A percentile compares a stretch with the other conserved stretches of the same genome.
Evolutionary conservation across 2,888 invertebrate genomes (phyloP).

Genomic region (Allophyes oxyacanthae): DNA sequence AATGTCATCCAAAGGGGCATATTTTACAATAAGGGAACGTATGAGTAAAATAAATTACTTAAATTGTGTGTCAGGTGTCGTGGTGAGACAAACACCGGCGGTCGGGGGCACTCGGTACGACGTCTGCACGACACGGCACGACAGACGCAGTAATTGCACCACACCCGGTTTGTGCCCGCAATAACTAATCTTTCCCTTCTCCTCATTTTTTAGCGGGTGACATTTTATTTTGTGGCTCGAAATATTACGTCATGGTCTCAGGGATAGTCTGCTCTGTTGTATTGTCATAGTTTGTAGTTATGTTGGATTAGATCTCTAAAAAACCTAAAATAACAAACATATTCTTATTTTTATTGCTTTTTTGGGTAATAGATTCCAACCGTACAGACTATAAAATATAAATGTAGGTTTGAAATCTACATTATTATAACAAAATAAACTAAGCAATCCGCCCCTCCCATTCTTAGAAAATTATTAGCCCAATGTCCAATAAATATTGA

Average conservation of each 20-base stretch:
- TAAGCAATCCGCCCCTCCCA: no score
- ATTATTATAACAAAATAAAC: no score
- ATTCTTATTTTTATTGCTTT: no score
- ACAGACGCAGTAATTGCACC: slow-evolving; percentile 70
- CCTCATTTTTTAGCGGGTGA: slow-evolving; percentile 75
- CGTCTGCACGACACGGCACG: slow-evolving; percentile 35
- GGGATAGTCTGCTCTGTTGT: slow-evolving; percentile 22
- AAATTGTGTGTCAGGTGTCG: slow-evolving; percentile 55
- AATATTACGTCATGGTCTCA: slow-evolving; percentile 67
- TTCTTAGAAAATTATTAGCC: no score
- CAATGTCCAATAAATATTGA: no score
- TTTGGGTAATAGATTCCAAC: no score
- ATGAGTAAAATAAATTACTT: slow-evolving; percentile 57
- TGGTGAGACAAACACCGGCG: slow-evolving; percentile 41
- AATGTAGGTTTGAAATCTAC: no score
- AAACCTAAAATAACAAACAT: no score
- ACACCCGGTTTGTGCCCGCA: slow-evolving; percentile 64
- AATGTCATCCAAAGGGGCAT: slow-evolving; percentile 40
- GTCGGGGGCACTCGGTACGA: slow-evolving; percentile 27
- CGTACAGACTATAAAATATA: no score
- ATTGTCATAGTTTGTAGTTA: not conserved
- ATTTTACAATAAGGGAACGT: slow-evolving; percentile 52
- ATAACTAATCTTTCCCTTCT: slow-evolving; percentile 75
- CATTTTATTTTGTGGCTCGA: slow-evolving; percentile 75
- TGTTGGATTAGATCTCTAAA: no score